Conservation (phyloP, 2,797 vertebrate genomes). For the Allobates femoralis region DNA sequence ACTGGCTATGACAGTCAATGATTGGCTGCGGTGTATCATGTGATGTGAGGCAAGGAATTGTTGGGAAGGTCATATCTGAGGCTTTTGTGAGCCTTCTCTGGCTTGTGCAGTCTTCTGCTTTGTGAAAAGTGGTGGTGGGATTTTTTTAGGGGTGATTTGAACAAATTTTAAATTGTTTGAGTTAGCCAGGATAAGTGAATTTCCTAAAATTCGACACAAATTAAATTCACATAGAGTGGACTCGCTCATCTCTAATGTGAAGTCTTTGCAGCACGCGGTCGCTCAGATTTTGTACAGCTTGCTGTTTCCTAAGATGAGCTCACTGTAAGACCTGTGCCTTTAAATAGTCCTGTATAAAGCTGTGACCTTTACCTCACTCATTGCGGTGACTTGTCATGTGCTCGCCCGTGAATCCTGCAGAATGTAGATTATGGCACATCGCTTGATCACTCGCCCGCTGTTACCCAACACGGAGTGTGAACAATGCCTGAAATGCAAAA, state of each 20-base stretch:
- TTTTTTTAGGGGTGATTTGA: too few relatives aligned
- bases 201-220: too few relatives aligned
- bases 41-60: too few relatives aligned
- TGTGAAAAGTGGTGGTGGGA: too few relatives aligned
- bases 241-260: background rate
- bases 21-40: too few relatives aligned
- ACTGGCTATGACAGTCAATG: too few relatives aligned
- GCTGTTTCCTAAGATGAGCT: background rate
- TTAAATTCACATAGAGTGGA: too few relatives aligned
- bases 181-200: too few relatives aligned
- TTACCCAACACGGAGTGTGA: background rate
- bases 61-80: too few relatives aligned
- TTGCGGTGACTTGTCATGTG: conserved; percentile 23
- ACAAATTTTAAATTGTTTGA: too few relatives aligned
- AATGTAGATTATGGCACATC: conserved; percentile 24
- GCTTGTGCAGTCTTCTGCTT: too few relatives aligned
- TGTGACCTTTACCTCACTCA: conserved; percentile 33
- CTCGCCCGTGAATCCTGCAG: conserved; percentile 8
- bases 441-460: conserved; percentile 16
- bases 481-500: background rate
- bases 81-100: too few relatives aligned
- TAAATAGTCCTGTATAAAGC: conserved; percentile 34
- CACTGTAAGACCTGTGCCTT: conserved; percentile 11
- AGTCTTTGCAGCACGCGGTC: background rate
- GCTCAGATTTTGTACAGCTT: background rate